A percentile compares a stretch with the other conserved stretches of the same genome.
Conservation (phyloP, 1,140 invertebrate species). For the Rhyacophila brunnea region DNA sequence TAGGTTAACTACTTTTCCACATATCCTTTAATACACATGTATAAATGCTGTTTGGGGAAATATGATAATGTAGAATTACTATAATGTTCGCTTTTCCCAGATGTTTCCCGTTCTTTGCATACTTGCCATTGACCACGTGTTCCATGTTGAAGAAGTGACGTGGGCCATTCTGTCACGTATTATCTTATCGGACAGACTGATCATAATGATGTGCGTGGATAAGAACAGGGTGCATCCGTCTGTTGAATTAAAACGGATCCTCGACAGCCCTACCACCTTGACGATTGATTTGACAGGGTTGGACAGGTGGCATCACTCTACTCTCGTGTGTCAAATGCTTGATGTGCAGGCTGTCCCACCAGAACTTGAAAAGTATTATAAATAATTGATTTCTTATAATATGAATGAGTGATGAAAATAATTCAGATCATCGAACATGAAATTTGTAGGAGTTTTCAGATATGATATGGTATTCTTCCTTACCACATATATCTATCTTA, state of each 20-base stretch:
- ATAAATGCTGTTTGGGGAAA: not conserved
- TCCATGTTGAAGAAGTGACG: constrained; percentile 2
- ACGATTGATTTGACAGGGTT: not conserved
- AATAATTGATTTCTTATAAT: too few relatives aligned
- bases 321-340: constrained; percentile 61
- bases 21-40: too few relatives aligned
- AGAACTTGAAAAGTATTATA: constrained; percentile 63
- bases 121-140: constrained; percentile 7
- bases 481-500: too few relatives aligned
- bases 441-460: too few relatives aligned
- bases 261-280: not conserved
- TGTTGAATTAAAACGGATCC: not conserved
- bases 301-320: constrained; percentile 56
- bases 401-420: too few relatives aligned
- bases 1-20: too few relatives aligned
- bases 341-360: constrained; percentile 58
- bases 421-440: too few relatives aligned
- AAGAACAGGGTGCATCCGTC: too few relatives aligned
- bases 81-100: not conserved
- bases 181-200: not conserved
- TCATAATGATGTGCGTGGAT: constrained; percentile 4
- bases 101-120: not conserved
- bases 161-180: not conserved
- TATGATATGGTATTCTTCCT: too few relatives aligned
- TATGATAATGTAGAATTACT: not conserved